phyloP scores from a whole-genome alignment of 30 jellyfish, hydroid and myxozoan genomes.

The Turritopsis rubra region DNA sequence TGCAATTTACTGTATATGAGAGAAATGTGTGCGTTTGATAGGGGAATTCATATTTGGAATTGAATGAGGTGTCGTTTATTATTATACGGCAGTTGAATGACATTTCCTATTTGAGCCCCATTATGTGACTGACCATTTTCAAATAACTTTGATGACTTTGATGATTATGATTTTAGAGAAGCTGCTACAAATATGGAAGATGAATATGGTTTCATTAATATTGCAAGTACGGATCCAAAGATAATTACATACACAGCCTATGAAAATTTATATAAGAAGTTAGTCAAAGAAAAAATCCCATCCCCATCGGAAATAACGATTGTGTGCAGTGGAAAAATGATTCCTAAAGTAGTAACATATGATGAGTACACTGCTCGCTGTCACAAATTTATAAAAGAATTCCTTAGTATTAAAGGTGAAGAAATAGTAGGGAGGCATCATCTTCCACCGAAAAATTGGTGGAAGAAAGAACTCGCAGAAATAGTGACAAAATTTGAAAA shows the following conservation, averaged over 20 bases:
- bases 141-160: too few relatives aligned
- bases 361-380: not conserved
- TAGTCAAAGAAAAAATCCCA: not conserved
- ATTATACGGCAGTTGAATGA: too few relatives aligned
- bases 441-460: not conserved
- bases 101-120: too few relatives aligned
- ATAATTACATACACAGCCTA: not conserved
- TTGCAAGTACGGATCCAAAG: not conserved
- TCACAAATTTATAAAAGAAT: not conserved
- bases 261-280: not conserved
- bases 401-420: not conserved
- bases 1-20: too few relatives aligned
- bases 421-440: not conserved
- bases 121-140: too few relatives aligned
- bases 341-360: not conserved
- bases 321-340: not conserved
- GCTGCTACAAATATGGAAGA: not conserved
- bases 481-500: not conserved
- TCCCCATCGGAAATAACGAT: not conserved
- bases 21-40: too few relatives aligned
- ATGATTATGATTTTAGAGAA: not conserved
- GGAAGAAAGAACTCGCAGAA: not conserved
- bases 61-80: too few relatives aligned
- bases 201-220: not conserved
- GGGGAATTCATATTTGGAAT: too few relatives aligned